Percentiles rank a stretch among this genome's conserved stretches.
These are phyloP conservation scores for Oryzias woworae DNA, from an alignment of 2,113 vertebrate species.

Conservation along the genomic window DNA sequence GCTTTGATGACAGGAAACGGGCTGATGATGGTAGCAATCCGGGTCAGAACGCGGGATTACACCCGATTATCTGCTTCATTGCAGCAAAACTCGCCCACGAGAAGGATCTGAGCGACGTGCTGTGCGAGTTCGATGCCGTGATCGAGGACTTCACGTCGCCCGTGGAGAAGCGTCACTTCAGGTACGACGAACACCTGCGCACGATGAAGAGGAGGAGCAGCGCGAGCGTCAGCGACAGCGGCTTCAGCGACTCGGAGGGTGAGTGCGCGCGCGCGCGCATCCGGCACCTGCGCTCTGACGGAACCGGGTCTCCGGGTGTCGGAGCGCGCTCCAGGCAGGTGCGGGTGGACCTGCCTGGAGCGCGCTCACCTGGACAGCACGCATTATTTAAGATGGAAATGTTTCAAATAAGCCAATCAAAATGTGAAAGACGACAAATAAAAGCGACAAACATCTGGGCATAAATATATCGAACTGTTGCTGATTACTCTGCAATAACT, in stretches of 20 bases:
- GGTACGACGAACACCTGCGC: conserved; percentile 90
- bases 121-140: conserved; percentile 92
- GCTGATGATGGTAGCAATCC: no score
- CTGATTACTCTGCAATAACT: no score
- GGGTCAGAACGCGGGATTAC: no score
- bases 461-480: no score
- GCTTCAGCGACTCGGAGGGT: conserved; percentile 93
- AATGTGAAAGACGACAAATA: no score
- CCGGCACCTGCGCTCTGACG: background rate
- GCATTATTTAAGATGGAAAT: no score
- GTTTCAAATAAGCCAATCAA: no score
- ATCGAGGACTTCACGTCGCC: conserved; percentile 91
- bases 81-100: conserved; percentile 48
- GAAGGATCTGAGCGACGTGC: conserved; percentile 82
- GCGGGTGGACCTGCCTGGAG: no score
- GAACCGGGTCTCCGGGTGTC: no score
- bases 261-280: conserved; percentile 56
- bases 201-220: conserved; percentile 91
- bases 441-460: no score
- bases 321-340: no score
- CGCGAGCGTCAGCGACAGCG: conserved; percentile 90
- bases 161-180: conserved; percentile 86
- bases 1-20: conserved; percentile 16
- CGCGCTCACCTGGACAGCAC: no score
- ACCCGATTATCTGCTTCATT: background rate